Evolutionary conservation across 2,797 vertebrate species (phyloP).

Genomic region (Oophaga sylvatica): DNA sequence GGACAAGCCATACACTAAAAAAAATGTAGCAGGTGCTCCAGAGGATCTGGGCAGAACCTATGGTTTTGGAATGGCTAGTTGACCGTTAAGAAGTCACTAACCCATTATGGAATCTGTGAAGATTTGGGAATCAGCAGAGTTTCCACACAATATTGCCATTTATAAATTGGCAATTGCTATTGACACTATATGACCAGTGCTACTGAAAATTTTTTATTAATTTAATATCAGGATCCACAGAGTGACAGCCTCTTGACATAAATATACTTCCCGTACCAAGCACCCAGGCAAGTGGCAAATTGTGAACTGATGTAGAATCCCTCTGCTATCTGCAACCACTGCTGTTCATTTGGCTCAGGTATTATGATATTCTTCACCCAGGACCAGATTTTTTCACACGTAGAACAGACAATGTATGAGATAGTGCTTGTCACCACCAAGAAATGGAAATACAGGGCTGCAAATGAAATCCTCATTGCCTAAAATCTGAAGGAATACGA

Average conservation of each 20-base stretch:
- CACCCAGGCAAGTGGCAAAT: too few species aligned
- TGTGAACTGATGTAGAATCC: too few species aligned
- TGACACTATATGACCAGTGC: neutral
- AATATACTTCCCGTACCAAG: neutral
- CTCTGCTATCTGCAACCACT: too few species aligned
- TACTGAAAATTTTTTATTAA: neutral
- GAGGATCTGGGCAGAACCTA: neutral
- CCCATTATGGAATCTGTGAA: neutral
- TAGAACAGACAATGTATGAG: too few species aligned
- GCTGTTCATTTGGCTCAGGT: too few species aligned
- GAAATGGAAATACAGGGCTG: too few species aligned
- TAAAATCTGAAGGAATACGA: too few species aligned
- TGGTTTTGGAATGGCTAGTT: neutral
- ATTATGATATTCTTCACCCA: too few species aligned
- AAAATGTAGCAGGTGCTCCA: neutral
- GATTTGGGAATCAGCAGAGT: neutral
- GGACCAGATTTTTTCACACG: too few species aligned
- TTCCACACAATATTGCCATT: neutral
- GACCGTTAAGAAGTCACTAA: neutral
- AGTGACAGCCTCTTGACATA: neutral
- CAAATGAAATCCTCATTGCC: too few species aligned
- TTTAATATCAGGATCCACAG: neutral
- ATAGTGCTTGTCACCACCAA: too few species aligned
- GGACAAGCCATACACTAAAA: neutral
- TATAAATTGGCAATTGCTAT: neutral